Conservation (phyloP, 2,888 invertebrate species). For the Lymantria monacha region DNA sequence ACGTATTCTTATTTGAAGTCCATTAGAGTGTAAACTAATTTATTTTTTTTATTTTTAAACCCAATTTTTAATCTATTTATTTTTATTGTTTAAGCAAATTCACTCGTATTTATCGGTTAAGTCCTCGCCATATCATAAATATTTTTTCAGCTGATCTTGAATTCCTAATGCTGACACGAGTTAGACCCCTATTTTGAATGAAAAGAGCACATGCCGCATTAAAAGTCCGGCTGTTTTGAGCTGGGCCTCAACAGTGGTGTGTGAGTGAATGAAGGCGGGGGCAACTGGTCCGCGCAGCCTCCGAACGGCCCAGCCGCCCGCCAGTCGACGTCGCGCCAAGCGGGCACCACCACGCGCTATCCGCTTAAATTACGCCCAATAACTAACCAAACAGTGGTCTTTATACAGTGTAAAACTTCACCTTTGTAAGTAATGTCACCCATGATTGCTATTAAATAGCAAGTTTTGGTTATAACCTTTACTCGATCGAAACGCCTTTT, state of each 20-base stretch:
- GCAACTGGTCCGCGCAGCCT: slow-evolving; percentile 72
- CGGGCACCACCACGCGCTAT: slow-evolving; percentile 59
- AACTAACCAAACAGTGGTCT: slow-evolving; percentile 61
- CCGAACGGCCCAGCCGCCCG: slow-evolving; percentile 59
- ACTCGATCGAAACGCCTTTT: slow-evolving; percentile 45
- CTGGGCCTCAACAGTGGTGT: slow-evolving; percentile 61
- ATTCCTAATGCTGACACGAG: slow-evolving; percentile 50
- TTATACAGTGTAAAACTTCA: slow-evolving; percentile 53
- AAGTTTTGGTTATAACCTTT: slow-evolving; percentile 16
- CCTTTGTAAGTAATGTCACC: slow-evolving; percentile 58
- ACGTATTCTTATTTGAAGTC: no score
- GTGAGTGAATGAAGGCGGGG: slow-evolving; percentile 76
- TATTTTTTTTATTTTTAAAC: no score
- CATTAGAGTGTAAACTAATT: no score
- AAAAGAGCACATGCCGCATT: slow-evolving; percentile 75
- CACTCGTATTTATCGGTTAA: no score
- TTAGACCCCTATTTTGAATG: slow-evolving; percentile 53
- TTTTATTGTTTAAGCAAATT: no score
- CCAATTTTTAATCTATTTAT: no score
- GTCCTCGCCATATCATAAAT: slow-evolving; percentile 34
- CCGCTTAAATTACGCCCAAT: slow-evolving; percentile 44
- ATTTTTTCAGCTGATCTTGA: slow-evolving; percentile 50
- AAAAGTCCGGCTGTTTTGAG: slow-evolving; percentile 72
- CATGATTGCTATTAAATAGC: slow-evolving; percentile 12
- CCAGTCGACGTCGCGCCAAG: slow-evolving; percentile 73